Evolutionary conservation across 2,888 invertebrate genomes (phyloP).

Genomic region (Rambutsinella grinnellia): DNA sequence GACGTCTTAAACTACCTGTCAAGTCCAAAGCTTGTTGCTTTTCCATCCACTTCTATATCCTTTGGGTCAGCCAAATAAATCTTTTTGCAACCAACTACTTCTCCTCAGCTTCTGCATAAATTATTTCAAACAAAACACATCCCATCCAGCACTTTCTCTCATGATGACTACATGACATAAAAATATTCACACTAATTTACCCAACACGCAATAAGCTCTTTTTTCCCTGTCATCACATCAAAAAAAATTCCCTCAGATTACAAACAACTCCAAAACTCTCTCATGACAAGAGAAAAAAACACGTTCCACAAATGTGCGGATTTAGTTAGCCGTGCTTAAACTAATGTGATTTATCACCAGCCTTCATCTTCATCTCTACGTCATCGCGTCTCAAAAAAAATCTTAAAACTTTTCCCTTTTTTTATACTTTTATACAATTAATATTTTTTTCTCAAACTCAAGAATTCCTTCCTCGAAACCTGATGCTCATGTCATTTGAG

Average conservation of each 20-base stretch:
- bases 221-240: background rate
- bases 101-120: background rate
- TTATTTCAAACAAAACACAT: background rate
- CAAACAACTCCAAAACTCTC: background rate
- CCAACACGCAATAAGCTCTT: conserved; percentile 12
- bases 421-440: background rate
- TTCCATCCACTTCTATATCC: conserved; percentile 6
- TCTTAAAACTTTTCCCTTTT: background rate
- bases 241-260: background rate
- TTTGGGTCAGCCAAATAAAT: conserved; percentile 15
- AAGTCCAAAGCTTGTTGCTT: no score
- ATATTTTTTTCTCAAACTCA: no score
- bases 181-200: conserved; percentile 22
- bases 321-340: conserved; percentile 40
- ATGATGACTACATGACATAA: conserved; percentile 21
- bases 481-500: no score
- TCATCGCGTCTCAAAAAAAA: no score
- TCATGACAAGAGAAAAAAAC: conserved; percentile 14
- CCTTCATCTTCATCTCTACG: conserved; percentile 50
- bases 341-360: conserved; percentile 52
- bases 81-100: background rate
- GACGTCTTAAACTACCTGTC: no score
- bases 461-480: no score
- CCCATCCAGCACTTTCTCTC: conserved; percentile 22
- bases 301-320: conserved; percentile 32